Conservation (phyloP, 2,888 invertebrate genomes). For the Eristalinus aeneus region DNA sequence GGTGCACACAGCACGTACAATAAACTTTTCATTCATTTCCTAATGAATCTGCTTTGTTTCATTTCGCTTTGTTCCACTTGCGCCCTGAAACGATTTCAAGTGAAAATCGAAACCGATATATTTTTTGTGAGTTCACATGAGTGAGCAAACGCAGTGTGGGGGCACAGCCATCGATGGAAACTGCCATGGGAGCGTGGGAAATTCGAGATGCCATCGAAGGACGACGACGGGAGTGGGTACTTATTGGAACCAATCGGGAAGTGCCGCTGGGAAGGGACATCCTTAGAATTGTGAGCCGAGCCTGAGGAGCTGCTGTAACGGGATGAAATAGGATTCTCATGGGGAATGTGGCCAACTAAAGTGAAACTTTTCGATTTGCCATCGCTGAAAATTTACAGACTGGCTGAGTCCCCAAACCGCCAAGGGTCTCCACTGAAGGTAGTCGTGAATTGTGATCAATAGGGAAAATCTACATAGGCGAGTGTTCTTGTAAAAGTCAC, state of each 20-base stretch:
- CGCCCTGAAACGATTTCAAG: constrained; percentile 1
- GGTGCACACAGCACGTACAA: constrained; percentile 6
- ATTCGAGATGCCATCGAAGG: not conserved
- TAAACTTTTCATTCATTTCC: constrained; percentile 34
- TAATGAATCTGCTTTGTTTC: constrained; percentile 41
- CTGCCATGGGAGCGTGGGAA: constrained; percentile 1
- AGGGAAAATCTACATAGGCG: not conserved
- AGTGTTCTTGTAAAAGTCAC: not conserved
- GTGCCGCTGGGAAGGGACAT: constrained; percentile 35
- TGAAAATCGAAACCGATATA: constrained; percentile 35
- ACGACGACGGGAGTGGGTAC: not conserved
- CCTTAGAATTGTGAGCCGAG: constrained; percentile 27
- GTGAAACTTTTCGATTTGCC: not conserved
- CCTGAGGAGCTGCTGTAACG: not conserved
- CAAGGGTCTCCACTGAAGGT: not conserved
- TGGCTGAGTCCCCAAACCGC: too few species aligned
- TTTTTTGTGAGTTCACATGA: constrained; percentile 24
- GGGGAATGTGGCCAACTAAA: not conserved
- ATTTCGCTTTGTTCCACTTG: not conserved
- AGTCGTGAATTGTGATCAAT: not conserved
- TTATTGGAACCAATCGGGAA: constrained; percentile 14
- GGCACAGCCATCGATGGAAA: constrained; percentile 25
- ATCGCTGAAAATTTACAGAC: not conserved
- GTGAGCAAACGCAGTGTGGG: constrained; percentile 41
- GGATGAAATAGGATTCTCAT: constrained; percentile 1